phyloP scores from a whole-genome alignment of 2,113 vertebrate genomes.

The Pangasianodon hypophthalmus region DNA sequence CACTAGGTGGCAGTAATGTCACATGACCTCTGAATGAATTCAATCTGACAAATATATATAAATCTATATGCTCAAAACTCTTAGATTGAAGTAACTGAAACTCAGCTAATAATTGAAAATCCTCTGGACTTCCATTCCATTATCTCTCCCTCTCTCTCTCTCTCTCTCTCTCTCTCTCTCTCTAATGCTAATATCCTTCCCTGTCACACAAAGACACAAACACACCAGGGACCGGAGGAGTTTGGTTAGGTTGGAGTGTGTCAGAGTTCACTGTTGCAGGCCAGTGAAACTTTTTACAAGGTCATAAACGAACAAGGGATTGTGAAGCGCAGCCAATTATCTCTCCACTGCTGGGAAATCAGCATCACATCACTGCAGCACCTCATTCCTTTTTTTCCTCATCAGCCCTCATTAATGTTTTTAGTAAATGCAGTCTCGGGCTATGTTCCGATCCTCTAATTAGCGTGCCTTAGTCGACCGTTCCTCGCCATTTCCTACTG shows the following conservation, averaged over 20 bases:
- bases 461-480: background rate
- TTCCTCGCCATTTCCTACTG: background rate
- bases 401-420: background rate
- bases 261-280: constrained; percentile 6
- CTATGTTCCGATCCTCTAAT: background rate
- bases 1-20: constrained; percentile 53
- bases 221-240: background rate
- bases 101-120: background rate
- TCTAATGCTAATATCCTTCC: background rate
- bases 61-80: background rate
- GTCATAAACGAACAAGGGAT: constrained; percentile 24
- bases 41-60: no score
- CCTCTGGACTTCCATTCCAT: background rate
- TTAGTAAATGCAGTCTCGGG: background rate
- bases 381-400: background rate
- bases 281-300: background rate
- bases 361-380: background rate
- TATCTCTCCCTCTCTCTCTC: background rate
- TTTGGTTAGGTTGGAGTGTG: background rate
- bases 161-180: background rate
- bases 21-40: background rate
- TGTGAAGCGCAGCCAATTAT: constrained; percentile 10
- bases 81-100: background rate
- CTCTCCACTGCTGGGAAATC: background rate
- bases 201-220: background rate